Base-by-base conservation (phyloP, 2,888 invertebrate genomes). In the Eurytoma adleriae region DNA sequence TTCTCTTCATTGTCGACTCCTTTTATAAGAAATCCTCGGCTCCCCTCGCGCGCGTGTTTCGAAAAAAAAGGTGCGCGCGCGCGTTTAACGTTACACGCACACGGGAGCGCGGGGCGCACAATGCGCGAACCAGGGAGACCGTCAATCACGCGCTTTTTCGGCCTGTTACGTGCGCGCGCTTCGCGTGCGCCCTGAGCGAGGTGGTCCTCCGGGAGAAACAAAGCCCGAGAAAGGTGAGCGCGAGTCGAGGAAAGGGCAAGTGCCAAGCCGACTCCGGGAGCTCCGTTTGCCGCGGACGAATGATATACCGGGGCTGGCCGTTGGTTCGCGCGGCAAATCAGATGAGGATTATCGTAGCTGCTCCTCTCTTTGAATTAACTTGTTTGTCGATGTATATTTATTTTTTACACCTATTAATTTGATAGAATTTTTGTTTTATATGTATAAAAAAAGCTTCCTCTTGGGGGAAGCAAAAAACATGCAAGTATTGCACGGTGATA, bases 101-200 rank as follows among this genome's bases (percentile, higher is more conserved):
- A 67, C 16, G 27, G 59, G n/a, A 59, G 18, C 14, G 2, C 10
- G 59, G 18, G n/a, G 24, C 54, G 27, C 30, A 50, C 54, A 59
- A 57, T 50, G 57, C 40, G 16, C 57, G 54, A 64, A 56, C 20
- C 77, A 30, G 54, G 27, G 64, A 59, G 66, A 57, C 70, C 70
- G 79, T 79, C 70, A 75, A 79, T 79, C 69, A 79, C 27, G 56
- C 14, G 78, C 27, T 30, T 75, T 74, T 75, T 79, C 61, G 62
- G 69, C 57, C 20, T 20, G 40, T n/a, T 27, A 48, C 66, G 24
- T 57, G 67, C 59, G 61, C 66, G 27, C 30, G 54, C 54, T 52
- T 20, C 30, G 40, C 4, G 68, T n/a, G 61, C 56, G 24, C 40
- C 52, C 59, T 69, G 76, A 12, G 56, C 14, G 18, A 10, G 52